A percentile compares a stretch with the other conserved stretches of the same genome.
Evolutionary conservation across 2,797 vertebrate species (phyloP).

Genomic region (Oceanodroma leucorhoa): DNA sequence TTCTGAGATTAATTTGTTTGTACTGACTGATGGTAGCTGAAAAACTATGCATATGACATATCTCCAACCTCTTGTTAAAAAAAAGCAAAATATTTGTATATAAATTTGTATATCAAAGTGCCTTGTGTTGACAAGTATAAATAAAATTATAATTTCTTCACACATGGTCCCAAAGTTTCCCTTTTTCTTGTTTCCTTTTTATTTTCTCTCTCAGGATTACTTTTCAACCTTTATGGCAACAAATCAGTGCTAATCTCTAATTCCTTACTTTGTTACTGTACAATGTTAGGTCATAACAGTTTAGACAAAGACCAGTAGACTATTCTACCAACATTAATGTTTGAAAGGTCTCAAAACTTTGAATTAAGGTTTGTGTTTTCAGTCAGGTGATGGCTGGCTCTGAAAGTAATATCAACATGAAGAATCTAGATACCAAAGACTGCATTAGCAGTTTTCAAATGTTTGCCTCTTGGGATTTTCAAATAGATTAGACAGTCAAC

Average conservation of each 20-base stretch:
- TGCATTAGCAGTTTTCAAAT: background rate
- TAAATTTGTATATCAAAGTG: background rate
- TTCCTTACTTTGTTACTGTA: background rate
- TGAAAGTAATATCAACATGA: background rate
- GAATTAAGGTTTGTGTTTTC: background rate
- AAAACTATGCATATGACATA: background rate
- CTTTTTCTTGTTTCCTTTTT: background rate
- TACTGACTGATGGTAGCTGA: background rate
- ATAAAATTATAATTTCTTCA: background rate
- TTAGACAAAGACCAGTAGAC: background rate
- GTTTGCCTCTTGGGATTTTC: background rate
- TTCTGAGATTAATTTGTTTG: background rate
- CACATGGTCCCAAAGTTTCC: background rate
- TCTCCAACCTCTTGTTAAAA: background rate
- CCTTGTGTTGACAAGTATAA: background rate
- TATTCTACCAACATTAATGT: background rate
- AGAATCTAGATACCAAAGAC: background rate
- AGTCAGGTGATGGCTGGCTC: background rate
- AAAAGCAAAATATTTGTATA: background rate
- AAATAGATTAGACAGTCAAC: background rate
- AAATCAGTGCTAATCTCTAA: background rate
- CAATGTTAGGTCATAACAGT: background rate
- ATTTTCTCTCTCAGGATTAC: background rate
- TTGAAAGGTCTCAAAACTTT: background rate
- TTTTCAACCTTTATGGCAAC: background rate